These are phyloP conservation scores for Drosophila nr. perissopoda DNA, from an alignment of 2,888 invertebrate species.

Conservation along the genomic window DNA sequence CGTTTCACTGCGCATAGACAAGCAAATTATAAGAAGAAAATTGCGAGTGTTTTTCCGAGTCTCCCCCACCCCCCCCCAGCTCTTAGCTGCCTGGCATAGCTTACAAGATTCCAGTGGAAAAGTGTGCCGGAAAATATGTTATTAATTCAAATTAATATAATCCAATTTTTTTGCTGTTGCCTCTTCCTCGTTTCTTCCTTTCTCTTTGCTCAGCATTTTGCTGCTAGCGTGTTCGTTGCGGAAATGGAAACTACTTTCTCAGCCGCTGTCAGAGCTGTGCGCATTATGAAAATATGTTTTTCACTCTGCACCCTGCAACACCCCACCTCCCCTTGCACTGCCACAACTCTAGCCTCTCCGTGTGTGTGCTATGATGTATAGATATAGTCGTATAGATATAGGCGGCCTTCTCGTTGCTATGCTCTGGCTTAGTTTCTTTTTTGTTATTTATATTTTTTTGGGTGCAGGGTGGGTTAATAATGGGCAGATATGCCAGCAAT, in stretches of 20 bases:
- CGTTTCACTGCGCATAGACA: constrained; percentile 40
- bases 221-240: constrained; percentile 34
- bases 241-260: constrained; percentile 76
- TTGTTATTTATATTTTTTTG: constrained; percentile 3
- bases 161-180: constrained; percentile 61
- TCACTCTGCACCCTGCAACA: not conserved
- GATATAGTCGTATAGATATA: constrained; percentile 66
- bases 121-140: constrained; percentile 79
- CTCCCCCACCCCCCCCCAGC: not conserved
- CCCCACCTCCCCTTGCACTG: not conserved
- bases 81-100: constrained; percentile 24
- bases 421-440: constrained; percentile 13
- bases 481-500: constrained; percentile 61
- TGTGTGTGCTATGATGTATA: constrained; percentile 59
- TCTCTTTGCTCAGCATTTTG: constrained; percentile 11
- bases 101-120: constrained; percentile 57
- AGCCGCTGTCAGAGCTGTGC: constrained; percentile 45
- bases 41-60: constrained; percentile 20
- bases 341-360: not conserved
- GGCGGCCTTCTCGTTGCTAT: constrained; percentile 22
- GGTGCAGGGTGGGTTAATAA: constrained; percentile 52
- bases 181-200: not conserved
- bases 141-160: constrained; percentile 84
- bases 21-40: constrained; percentile 44
- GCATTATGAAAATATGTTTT: constrained; percentile 61